Evolutionary conservation across 2,113 vertebrate species (phyloP).

Genomic region (Nansenia antarctica): DNA sequence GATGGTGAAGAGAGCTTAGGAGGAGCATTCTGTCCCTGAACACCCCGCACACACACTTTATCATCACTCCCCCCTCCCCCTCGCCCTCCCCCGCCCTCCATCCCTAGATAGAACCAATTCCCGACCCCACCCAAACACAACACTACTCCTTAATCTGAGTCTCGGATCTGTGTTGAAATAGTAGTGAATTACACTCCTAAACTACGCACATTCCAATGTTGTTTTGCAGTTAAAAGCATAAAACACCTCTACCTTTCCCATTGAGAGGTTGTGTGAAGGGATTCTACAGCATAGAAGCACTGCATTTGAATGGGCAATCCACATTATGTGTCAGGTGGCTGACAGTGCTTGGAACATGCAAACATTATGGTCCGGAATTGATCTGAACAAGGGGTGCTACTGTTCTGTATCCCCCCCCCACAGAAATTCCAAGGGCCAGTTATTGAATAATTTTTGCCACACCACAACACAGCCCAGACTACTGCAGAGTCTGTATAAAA

Average conservation of each 20-base stretch:
- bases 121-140: neutral
- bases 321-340: neutral
- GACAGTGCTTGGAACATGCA: neutral
- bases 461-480: too few relatives aligned
- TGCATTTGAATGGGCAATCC: neutral
- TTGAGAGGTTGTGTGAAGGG: neutral
- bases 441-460: neutral
- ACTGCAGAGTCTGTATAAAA: too few relatives aligned
- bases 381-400: neutral
- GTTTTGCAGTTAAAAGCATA: neutral
- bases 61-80: neutral
- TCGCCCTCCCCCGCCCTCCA: neutral
- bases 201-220: neutral
- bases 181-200: neutral
- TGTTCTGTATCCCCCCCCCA: neutral
- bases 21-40: neutral
- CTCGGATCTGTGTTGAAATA: neutral
- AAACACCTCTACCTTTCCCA: neutral
- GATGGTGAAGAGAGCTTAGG: conserved; percentile 6
- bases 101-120: neutral
- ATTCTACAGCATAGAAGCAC: neutral
- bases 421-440: neutral
- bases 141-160: neutral
- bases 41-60: neutral
- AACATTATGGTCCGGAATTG: neutral